These are phyloP conservation scores for Ctenoplectra terminalis DNA, from an alignment of 1,140 invertebrate genomes.

Conservation along the genomic window DNA sequence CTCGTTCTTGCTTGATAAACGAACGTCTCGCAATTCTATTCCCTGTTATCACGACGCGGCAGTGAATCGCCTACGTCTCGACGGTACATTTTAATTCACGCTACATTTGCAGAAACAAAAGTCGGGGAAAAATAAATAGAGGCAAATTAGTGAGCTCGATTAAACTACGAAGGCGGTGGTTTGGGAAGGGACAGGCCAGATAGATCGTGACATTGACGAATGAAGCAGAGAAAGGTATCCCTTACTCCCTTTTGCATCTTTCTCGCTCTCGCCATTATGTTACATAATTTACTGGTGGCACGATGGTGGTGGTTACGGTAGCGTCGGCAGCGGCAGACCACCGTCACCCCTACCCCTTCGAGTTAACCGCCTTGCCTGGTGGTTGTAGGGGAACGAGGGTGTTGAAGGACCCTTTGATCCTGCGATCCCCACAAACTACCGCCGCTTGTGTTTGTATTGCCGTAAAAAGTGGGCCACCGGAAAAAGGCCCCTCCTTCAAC, in stretches of 20 bases:
- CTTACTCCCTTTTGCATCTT: conserved; percentile 20
- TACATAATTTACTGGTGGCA: conserved; percentile 78
- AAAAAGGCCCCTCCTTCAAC: conserved; percentile 41
- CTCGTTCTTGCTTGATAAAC: background rate
- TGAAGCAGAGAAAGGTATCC: conserved; percentile 74
- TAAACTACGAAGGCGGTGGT: conserved; percentile 63
- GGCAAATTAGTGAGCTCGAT: conserved; percentile 57
- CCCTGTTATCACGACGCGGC: background rate
- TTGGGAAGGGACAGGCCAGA: conserved; percentile 31
- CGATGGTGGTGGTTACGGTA: conserved; percentile 56
- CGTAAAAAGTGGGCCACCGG: conserved; percentile 66
- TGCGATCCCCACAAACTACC: conserved; percentile 47
- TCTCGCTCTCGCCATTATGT: conserved; percentile 48
- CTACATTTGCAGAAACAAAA: conserved; percentile 32
- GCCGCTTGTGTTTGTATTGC: conserved; percentile 64
- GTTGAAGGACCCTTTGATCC: conserved; percentile 71
- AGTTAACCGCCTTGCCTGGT: conserved; percentile 67
- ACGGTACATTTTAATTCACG: conserved; percentile 22
- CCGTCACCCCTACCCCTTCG: conserved; percentile 53
- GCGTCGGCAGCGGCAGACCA: conserved; percentile 62
- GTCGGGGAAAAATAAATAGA: conserved; percentile 61
- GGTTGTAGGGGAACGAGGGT: conserved; percentile 50
- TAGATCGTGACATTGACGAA: conserved; percentile 78
- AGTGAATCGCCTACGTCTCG: background rate
- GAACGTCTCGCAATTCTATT: background rate